Evolutionary conservation across 2,113 vertebrate genomes (phyloP).

Genomic region (Clarias gariepinus): DNA sequence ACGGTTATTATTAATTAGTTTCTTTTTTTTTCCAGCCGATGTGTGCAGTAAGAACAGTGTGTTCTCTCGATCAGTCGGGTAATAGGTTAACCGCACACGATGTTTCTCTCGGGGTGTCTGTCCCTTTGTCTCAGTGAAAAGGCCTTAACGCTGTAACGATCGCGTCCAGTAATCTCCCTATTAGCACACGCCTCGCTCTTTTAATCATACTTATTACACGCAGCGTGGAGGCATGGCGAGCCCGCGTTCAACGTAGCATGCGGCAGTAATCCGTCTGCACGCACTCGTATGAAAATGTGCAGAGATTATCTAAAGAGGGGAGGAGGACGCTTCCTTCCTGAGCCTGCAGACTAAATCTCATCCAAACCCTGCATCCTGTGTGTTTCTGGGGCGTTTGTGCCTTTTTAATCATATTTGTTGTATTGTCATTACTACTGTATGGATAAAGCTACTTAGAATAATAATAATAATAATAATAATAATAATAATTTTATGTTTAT

Average conservation of each 20-base stretch:
- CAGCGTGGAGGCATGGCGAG: neutral
- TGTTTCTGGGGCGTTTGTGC: neutral
- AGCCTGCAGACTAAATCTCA: slow-evolving; percentile 56
- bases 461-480: neutral
- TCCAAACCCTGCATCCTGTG: slow-evolving; percentile 52
- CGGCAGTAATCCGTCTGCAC: slow-evolving; percentile 30
- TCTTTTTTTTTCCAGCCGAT: neutral
- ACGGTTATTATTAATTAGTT: neutral
- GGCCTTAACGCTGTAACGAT: slow-evolving; percentile 6
- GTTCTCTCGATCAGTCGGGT: neutral
- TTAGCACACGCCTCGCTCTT: neutral
- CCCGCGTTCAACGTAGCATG: slow-evolving; percentile 10
- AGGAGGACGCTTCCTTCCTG: slow-evolving; percentile 52
- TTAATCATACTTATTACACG: slow-evolving; percentile 20
- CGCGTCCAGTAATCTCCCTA: slow-evolving; percentile 18
- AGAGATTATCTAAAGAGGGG: slow-evolving; percentile 56
- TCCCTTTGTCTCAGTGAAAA: slow-evolving; percentile 10
- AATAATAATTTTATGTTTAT: neutral
- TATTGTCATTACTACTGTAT: neutral
- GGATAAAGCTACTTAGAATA: neutral
- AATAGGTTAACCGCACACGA: neutral
- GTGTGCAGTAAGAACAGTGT: neutral
- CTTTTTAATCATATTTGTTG: neutral
- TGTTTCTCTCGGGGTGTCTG: neutral
- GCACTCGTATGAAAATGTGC: slow-evolving; percentile 43